Conservation (phyloP, 1,140 invertebrate species). For the Bilobella aurantiaca region DNA sequence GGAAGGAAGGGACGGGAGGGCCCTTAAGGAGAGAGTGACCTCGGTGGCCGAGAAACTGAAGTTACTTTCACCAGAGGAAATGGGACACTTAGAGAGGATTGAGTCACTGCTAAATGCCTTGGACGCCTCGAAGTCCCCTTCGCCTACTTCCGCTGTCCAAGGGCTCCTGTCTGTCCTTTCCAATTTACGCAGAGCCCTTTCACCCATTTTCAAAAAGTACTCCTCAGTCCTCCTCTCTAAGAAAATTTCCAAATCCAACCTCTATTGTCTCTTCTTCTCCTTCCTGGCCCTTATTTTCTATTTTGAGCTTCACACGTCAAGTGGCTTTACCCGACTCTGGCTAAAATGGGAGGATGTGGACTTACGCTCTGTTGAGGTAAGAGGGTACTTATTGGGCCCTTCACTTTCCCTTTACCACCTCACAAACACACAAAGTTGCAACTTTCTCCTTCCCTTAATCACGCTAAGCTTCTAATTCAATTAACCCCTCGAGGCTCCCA, state of each 20-base stretch:
- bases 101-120: constrained; percentile 28
- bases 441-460: no score
- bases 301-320: constrained; percentile 30
- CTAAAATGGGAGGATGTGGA: constrained; percentile 34
- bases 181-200: background rate
- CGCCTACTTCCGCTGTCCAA: background rate
- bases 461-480: no score
- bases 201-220: constrained; percentile 6
- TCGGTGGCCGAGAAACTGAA: constrained; percentile 23
- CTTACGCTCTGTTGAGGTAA: constrained; percentile 30
- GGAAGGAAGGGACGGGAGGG: background rate
- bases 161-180: background rate
- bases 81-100: constrained; percentile 24
- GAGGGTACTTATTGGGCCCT: background rate
- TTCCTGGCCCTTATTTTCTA: constrained; percentile 32
- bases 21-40: constrained; percentile 15
- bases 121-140: background rate
- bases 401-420: no score
- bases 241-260: constrained; percentile 28
- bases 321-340: constrained; percentile 30
- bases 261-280: constrained; percentile 29
- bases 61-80: constrained; percentile 8
- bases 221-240: constrained; percentile 11
- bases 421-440: no score
- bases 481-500: no score